Conservation (phyloP, 2,888 invertebrate genomes). For the Cylloceria caligata region DNA sequence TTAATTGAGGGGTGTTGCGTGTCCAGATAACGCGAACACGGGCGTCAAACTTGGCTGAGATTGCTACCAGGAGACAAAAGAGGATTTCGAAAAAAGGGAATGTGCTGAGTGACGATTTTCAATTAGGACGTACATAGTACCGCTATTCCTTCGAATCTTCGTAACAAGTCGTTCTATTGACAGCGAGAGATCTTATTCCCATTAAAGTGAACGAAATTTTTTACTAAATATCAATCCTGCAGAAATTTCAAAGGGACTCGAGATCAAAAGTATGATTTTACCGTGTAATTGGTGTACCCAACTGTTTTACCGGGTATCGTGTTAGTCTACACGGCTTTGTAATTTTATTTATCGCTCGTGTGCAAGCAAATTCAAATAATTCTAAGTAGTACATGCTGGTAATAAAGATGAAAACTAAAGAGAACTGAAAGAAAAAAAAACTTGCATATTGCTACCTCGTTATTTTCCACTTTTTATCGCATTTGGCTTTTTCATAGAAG, state of each 20-base stretch:
- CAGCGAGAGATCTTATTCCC: not conserved
- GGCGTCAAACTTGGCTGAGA: constrained; percentile 76
- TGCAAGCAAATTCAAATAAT: too few relatives aligned
- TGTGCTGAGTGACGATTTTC: not conserved
- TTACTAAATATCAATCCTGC: not conserved
- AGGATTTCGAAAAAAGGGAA: constrained; percentile 61
- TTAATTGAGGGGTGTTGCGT: constrained; percentile 80
- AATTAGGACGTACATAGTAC: constrained; percentile 9
- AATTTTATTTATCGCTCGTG: too few relatives aligned
- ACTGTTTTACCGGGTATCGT: not conserved
- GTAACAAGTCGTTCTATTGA: constrained; percentile 43
- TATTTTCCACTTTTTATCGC: too few relatives aligned
- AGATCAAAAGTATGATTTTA: too few relatives aligned
- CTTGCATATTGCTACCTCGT: too few relatives aligned
- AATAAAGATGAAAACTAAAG: too few relatives aligned
- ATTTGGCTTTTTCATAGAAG: too few relatives aligned
- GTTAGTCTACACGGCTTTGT: too few relatives aligned
- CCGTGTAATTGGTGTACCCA: too few relatives aligned
- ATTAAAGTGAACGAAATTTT: not conserved
- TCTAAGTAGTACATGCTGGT: too few relatives aligned
- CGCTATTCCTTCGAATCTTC: constrained; percentile 19
- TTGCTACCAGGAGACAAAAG: constrained; percentile 69
- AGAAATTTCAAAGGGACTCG: too few relatives aligned
- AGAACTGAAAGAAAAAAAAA: too few relatives aligned
- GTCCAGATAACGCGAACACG: constrained; percentile 79